phyloP scores from a whole-genome alignment of 2,113 vertebrate genomes.

The Sula dactylatra region DNA sequence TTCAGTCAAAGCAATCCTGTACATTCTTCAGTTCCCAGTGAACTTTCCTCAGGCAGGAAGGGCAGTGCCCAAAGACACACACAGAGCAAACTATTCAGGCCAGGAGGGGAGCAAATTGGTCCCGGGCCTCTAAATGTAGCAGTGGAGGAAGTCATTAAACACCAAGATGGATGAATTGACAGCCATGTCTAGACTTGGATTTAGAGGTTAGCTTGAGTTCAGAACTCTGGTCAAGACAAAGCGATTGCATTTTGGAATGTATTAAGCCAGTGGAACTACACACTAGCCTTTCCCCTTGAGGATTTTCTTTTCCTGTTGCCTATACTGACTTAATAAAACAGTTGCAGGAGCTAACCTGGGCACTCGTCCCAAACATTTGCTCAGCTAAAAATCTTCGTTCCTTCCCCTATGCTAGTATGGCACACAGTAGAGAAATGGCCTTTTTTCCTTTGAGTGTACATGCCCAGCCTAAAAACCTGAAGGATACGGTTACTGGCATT shows the following conservation, averaged over 20 bases:
- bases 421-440: not conserved
- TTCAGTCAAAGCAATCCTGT: not conserved
- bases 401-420: not conserved
- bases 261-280: not conserved
- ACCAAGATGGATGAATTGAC: not conserved
- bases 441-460: not conserved
- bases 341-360: not conserved
- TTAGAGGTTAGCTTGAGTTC: conserved; percentile 55
- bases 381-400: not conserved
- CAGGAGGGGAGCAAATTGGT: not conserved
- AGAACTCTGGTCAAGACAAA: not conserved
- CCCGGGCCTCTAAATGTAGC: not conserved
- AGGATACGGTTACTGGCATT: not conserved
- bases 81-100: not conserved
- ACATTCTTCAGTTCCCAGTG: not conserved
- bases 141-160: conserved; percentile 28
- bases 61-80: not conserved
- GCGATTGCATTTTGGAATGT: not conserved
- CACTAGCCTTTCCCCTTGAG: not conserved
- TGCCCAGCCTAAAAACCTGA: not conserved
- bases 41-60: not conserved
- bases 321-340: not conserved
- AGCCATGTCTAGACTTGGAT: conserved; percentile 47
- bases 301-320: not conserved
- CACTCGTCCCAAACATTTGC: not conserved